These are phyloP conservation scores for Uropsilus gracilis DNA, from an alignment of 2,113 vertebrate species.

Conservation along the genomic window DNA sequence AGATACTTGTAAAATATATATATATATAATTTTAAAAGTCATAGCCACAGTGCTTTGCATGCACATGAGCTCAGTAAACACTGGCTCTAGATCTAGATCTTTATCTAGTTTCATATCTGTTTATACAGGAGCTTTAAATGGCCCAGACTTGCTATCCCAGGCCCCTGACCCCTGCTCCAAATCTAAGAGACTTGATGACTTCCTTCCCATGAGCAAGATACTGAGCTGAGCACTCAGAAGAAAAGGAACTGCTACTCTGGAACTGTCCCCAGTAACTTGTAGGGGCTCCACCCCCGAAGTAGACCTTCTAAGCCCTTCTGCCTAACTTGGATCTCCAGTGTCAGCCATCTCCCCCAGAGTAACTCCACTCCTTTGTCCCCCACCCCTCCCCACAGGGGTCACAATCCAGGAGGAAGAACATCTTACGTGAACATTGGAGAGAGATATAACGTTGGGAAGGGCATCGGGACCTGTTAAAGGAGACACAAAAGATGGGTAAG, in stretches of 20 bases:
- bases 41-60: not conserved
- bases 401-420: not conserved
- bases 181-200: not conserved
- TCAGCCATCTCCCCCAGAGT: not conserved
- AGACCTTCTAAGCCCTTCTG: not conserved
- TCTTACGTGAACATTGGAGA: conserved; percentile 88
- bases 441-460: conserved; percentile 81
- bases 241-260: not conserved
- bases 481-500: not conserved
- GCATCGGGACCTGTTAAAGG: conserved; percentile 82
- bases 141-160: not conserved
- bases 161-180: not conserved
- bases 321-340: not conserved
- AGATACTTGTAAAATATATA: too few relatives aligned
- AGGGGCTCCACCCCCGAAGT: not conserved
- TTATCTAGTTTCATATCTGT: not conserved
- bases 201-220: not conserved
- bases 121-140: not conserved
- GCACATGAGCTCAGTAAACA: too few relatives aligned
- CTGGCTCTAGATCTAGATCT: not conserved
- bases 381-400: not conserved
- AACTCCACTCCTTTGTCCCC: not conserved
- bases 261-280: not conserved
- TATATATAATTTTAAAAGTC: not conserved
- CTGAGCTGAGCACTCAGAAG: not conserved